These are phyloP conservation scores for Dysidea cf. avara DNA, from an alignment of 37 sponge, comb jelly and placozoan genomes.

Conservation along the genomic window DNA sequence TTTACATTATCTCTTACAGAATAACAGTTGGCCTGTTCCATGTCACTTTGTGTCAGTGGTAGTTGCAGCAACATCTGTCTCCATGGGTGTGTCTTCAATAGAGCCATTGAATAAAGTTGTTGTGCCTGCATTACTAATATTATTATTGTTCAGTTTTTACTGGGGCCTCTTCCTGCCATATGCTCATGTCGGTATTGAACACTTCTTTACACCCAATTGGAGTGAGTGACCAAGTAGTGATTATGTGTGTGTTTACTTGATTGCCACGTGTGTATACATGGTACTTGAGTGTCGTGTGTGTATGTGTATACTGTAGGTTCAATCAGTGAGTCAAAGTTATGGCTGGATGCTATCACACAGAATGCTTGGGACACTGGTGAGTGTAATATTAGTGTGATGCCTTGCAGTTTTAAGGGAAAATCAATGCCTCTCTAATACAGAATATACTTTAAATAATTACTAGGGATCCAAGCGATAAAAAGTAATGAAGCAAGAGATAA, in stretches of 20 bases:
- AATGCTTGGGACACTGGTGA: constrained; percentile 91
- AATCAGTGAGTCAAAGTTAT: constrained; percentile 26
- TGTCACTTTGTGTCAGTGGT: constrained; percentile 49
- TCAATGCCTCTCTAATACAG: too few species aligned
- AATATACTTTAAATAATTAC: too few species aligned
- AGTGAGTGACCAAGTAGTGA: constrained; percentile 28
- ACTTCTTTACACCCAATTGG: constrained; percentile 86
- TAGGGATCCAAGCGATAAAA: too few species aligned
- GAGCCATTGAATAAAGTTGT: constrained; percentile 74
- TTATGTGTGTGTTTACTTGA: constrained; percentile 4
- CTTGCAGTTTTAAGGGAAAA: too few species aligned
- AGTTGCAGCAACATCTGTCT: constrained; percentile 45
- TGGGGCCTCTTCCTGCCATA: constrained; percentile 74
- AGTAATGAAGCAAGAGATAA: too few species aligned
- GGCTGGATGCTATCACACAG: constrained; percentile 86
- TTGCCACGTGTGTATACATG: neutral
- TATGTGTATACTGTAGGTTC: neutral
- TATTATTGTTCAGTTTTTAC: constrained; percentile 66
- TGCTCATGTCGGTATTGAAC: constrained; percentile 62
- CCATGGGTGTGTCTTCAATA: constrained; percentile 74
- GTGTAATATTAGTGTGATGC: constrained; percentile 5
- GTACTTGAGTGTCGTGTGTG: neutral
- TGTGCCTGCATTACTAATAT: constrained; percentile 66
- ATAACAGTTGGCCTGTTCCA: constrained; percentile 47
- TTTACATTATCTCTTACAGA: constrained; percentile 19